phyloP scores from a whole-genome alignment of 2,888 invertebrate genomes.

The Eilema griseolum region DNA sequence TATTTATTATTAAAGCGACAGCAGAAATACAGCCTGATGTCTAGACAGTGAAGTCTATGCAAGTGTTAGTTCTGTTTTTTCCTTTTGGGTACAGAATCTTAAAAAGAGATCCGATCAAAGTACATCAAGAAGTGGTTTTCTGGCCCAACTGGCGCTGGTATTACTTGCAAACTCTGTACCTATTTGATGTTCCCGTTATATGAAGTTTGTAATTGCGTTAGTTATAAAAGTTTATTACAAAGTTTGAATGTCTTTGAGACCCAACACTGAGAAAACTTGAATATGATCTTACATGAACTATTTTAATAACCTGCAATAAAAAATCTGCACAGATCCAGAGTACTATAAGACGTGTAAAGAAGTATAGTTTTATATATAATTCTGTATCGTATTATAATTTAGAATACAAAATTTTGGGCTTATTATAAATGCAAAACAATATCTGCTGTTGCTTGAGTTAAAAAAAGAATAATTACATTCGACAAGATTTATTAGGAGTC shows the following conservation, averaged over 20 bases:
- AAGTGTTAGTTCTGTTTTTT: too few species aligned
- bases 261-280: not conserved
- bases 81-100: too few species aligned
- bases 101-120: not conserved
- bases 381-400: not conserved
- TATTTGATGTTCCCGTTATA: not conserved
- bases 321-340: not conserved
- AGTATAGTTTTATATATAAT: not conserved
- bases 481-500: too few species aligned
- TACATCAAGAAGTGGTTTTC: not conserved
- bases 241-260: not conserved
- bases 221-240: slow-evolving; percentile 4
- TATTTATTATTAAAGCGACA: too few species aligned
- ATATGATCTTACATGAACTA: not conserved
- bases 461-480: too few species aligned
- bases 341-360: not conserved
- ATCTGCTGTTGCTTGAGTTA: too few species aligned
- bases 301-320: slow-evolving; percentile 1
- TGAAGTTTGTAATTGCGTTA: slow-evolving; percentile 2
- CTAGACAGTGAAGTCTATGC: too few species aligned
- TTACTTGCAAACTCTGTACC: not conserved
- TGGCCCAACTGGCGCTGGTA: not conserved
- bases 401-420: too few species aligned
- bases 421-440: too few species aligned
- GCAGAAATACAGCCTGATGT: too few species aligned